These are phyloP conservation scores for Synanthedon andrenaeformis DNA, from an alignment of 2,888 invertebrate species.

Conservation along the genomic window DNA sequence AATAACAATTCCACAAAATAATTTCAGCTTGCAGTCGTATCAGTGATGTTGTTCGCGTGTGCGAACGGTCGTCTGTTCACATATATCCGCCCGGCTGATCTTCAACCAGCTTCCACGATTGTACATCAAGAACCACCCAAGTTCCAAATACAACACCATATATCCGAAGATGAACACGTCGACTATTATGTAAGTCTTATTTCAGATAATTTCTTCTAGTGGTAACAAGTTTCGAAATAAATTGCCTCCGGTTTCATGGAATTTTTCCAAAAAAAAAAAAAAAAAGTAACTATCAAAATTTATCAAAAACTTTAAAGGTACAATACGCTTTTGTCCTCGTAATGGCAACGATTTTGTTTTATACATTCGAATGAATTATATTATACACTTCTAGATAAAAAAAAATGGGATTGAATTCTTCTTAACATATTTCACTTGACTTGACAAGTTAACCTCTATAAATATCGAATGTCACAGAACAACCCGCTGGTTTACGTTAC, in stretches of 20 bases:
- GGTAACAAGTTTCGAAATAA: too few relatives aligned
- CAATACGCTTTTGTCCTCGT: too few relatives aligned
- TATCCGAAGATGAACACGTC: slow-evolving; percentile 67
- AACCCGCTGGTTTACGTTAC: slow-evolving; percentile 7
- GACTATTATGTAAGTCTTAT: slow-evolving; percentile 73
- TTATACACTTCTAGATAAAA: too few relatives aligned
- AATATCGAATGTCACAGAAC: slow-evolving; percentile 4
- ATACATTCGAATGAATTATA: too few relatives aligned
- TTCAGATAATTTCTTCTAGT: not conserved
- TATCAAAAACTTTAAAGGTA: too few relatives aligned
- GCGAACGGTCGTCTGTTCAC: slow-evolving; percentile 37
- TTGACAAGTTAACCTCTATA: slow-evolving; percentile 1
- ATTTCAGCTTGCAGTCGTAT: slow-evolving; percentile 35
- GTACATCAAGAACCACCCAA: slow-evolving; percentile 32
- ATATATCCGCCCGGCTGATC: slow-evolving; percentile 21
- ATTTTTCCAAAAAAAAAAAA: too few relatives aligned
- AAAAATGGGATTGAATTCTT: too few relatives aligned
- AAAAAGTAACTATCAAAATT: too few relatives aligned
- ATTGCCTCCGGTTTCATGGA: too few relatives aligned
- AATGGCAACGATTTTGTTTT: too few relatives aligned
- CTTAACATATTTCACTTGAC: not conserved
- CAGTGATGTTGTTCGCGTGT: slow-evolving; percentile 30
- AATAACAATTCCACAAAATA: too few relatives aligned
- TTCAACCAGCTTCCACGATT: slow-evolving; percentile 27
- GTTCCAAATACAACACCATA: slow-evolving; percentile 41